These are phyloP conservation scores for Ispidina picta DNA, from an alignment of 2,797 vertebrate genomes.

Conservation along the genomic window DNA sequence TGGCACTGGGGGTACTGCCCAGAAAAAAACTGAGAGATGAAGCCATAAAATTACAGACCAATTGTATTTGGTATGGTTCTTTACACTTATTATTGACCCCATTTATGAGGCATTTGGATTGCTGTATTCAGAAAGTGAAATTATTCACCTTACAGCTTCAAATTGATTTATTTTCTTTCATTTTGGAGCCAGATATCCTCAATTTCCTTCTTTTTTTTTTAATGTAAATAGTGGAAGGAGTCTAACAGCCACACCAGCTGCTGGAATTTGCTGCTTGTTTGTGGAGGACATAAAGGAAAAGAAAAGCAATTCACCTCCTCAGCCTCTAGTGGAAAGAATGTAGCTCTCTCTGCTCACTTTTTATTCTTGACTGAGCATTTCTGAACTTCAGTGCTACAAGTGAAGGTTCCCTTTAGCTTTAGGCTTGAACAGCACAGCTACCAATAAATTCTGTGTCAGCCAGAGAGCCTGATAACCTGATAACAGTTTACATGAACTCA, in stretches of 20 bases:
- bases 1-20: neutral
- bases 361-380: neutral
- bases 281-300: neutral
- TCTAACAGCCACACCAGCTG: neutral
- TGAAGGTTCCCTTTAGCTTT: neutral
- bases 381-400: neutral
- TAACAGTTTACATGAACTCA: neutral
- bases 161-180: neutral
- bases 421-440: neutral
- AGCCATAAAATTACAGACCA: neutral
- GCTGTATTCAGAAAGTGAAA: neutral
- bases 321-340: neutral
- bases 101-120: neutral
- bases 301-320: neutral
- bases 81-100: neutral
- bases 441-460: neutral
- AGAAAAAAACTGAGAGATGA: neutral
- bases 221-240: neutral
- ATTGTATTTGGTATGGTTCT: neutral
- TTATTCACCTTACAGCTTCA: neutral
- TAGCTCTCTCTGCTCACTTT: neutral
- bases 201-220: neutral
- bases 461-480: neutral
- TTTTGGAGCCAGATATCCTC: neutral
- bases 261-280: neutral